phyloP scores from a whole-genome alignment of 2,113 vertebrate species.

The Psittacara wagleri region DNA sequence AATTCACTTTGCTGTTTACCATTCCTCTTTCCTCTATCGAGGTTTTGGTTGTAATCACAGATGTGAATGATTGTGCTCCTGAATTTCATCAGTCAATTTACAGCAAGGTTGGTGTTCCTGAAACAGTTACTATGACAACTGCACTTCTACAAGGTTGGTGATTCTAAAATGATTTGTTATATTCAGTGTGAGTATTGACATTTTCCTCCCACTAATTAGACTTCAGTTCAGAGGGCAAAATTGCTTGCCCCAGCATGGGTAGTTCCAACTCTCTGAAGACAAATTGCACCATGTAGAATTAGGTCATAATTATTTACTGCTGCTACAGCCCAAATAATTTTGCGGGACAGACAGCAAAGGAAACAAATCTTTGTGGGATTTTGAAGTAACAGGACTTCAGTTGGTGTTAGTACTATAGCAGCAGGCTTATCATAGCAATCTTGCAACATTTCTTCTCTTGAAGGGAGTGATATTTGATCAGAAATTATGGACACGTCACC shows the following conservation, averaged over 20 bases:
- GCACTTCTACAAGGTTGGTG: constrained; percentile 85
- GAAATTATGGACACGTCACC: not conserved
- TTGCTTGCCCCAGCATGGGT: not conserved
- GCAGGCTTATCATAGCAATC: not conserved
- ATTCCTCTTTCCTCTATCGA: constrained; percentile 33
- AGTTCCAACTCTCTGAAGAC: not conserved
- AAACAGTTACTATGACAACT: constrained; percentile 86
- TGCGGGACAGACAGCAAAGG: not conserved
- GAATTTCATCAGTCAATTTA: constrained; percentile 89
- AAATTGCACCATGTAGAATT: not conserved
- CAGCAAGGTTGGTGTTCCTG: constrained; percentile 83
- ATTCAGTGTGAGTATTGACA: not conserved
- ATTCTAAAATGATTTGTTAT: constrained; percentile 1
- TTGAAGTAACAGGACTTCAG: not conserved
- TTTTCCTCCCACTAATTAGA: not conserved
- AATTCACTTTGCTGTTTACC: not conserved
- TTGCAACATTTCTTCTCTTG: not conserved
- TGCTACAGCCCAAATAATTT: not conserved
- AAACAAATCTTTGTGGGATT: not conserved
- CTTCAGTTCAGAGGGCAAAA: not conserved
- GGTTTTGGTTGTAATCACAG: constrained; percentile 83
- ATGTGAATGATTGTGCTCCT: constrained; percentile 86
- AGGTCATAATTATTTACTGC: not conserved
- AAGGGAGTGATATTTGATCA: not conserved
- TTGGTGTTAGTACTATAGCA: not conserved